Base-by-base conservation (phyloP, 2,888 invertebrate genomes). In the Mythimna vitellina region DNA sequence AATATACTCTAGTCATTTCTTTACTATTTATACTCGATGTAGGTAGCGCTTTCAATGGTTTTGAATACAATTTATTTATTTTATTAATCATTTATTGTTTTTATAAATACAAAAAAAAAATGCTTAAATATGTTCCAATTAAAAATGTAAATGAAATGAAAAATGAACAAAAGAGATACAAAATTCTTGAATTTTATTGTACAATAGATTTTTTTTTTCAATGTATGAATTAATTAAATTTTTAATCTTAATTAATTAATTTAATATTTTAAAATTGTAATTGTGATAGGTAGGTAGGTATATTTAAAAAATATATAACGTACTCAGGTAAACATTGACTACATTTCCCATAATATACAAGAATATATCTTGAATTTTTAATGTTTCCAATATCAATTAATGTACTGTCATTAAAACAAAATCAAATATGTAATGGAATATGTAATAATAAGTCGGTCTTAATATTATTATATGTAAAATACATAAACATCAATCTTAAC, bases 1-100 rank as follows among this genome's bases (percentile, higher is more conserved):
- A 70, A 38, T 38, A 54, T 71, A 22, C 4, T 71, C 70, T 71
- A 70, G 70, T 70, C 70, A 49, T 58, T 9, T 71, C 29, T 22
- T n/a, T 38, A 29, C 38, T 20, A 58, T 58, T 32, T 14, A 20
- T 22, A 20, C 20, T 46, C 46, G 2, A 42, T 42, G 6, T 69
- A 54, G 17, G 6, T 53, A 54, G 25, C 8, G 3, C 6, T 69
- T 29, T 54, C 22, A 22, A 29, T n/a, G 8, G 38, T 53, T 51
- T 29, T 8, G 12, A 5, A 66, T 32, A 17, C 9, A 3, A 25
- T 20, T 66, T 8, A 14, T 32, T 42, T 29, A 29, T 29, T 58
- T 60, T 17, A 12, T 46, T 17, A 8, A 29, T n/a, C 17, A 29
- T 29, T n/a, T 22, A 22, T 17, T 22, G 20, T 32, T 46, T 38